phyloP scores from a whole-genome alignment of 92 coral and sea anemone species.

The Zoanthus sociatus region DNA sequence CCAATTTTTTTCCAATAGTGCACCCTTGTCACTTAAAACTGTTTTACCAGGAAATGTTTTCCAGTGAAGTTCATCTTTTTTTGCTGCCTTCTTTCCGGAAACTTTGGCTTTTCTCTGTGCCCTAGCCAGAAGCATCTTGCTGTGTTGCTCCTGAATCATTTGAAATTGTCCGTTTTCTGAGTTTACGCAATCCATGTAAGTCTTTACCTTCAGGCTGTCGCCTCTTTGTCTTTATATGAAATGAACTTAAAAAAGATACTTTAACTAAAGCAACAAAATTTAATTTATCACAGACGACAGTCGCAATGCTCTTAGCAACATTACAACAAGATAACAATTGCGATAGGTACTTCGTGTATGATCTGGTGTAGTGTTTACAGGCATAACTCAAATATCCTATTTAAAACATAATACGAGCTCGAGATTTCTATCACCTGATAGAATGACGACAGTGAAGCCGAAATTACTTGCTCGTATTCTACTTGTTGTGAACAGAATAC shows the following conservation, averaged over 20 bases:
- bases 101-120: conserved; percentile 72
- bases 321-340: neutral
- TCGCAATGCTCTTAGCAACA: neutral
- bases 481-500: too few species aligned
- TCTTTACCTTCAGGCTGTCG: neutral
- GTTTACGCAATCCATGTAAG: conserved; percentile 63
- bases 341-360: neutral
- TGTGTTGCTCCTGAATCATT: conserved; percentile 95
- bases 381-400: too few species aligned
- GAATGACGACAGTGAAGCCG: too few species aligned
- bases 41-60: neutral
- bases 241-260: neutral
- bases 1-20: neutral
- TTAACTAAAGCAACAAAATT: neutral
- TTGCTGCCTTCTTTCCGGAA: conserved; percentile 57
- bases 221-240: neutral
- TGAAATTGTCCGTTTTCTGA: conserved; percentile 89
- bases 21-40: neutral
- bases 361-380: neutral
- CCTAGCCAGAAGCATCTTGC: conserved; percentile 83
- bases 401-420: too few species aligned
- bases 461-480: too few species aligned
- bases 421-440: too few species aligned
- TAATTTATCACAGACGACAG: too few species aligned
- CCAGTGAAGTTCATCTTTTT: conserved; percentile 11